Percentiles rank a stretch among this genome's conserved stretches.
Conservation (phyloP, 2,113 vertebrate genomes). For the Donacobius atricapilla region DNA sequence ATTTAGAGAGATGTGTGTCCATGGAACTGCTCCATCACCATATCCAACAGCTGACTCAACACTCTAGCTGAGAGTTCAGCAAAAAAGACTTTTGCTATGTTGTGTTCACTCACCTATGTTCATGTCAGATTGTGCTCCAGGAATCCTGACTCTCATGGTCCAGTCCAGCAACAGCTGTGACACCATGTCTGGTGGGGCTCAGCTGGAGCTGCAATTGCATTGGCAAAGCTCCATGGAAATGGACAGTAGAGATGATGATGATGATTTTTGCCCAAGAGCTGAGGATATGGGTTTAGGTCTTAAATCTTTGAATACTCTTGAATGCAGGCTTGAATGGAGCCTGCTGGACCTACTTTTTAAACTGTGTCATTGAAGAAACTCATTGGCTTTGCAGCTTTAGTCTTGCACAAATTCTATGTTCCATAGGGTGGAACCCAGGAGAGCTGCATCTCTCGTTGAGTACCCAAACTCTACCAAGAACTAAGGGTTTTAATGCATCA, state of each 20-base stretch:
- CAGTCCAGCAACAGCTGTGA: not conserved
- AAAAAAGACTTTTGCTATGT: not conserved
- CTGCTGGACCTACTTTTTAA: not conserved
- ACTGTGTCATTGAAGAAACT: not conserved
- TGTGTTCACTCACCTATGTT: not conserved
- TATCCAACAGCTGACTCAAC: not conserved
- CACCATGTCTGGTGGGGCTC: not conserved
- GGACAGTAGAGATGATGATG: not conserved
- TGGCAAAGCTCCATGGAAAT: not conserved
- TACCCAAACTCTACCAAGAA: not conserved
- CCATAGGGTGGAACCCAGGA: not conserved
- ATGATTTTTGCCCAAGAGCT: not conserved
- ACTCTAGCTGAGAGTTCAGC: not conserved
- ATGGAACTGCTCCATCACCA: not conserved
- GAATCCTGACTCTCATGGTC: not conserved
- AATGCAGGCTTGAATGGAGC: not conserved
- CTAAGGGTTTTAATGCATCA: not conserved
- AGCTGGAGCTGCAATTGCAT: not conserved
- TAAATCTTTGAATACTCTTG: not conserved
- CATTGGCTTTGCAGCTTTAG: not conserved
- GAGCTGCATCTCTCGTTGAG: not conserved
- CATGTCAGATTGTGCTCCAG: not conserved
- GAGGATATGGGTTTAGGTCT: not conserved
- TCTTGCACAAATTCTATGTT: not conserved
- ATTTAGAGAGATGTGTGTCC: not conserved